These are phyloP conservation scores for Parnassius mnemosyne DNA, from an alignment of 2,888 invertebrate species.

Conservation along the genomic window DNA sequence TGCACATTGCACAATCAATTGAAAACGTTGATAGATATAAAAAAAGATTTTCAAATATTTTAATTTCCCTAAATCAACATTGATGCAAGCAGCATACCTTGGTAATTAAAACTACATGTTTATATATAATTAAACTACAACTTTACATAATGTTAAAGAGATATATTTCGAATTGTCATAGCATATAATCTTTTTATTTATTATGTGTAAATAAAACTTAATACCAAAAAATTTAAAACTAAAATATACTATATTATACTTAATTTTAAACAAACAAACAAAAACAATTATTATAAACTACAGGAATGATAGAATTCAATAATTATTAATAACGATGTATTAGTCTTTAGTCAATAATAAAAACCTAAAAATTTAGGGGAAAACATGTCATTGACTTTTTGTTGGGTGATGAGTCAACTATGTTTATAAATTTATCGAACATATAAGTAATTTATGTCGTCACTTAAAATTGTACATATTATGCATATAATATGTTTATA, in stretches of 20 bases:
- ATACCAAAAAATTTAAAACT: conserved; percentile 27
- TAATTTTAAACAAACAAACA: conserved; percentile 36
- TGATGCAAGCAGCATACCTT: conserved; percentile 9
- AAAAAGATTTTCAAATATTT: conserved; percentile 13
- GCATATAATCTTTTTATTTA: conserved; percentile 6
- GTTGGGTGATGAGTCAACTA: background rate
- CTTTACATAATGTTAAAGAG: conserved; percentile 6
- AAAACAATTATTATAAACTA: conserved; percentile 46
- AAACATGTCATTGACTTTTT: background rate
- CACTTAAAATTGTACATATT: no score
- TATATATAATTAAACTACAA: conserved; percentile 7
- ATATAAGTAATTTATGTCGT: no score
- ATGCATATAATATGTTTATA: no score
- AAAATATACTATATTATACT: conserved; percentile 29
- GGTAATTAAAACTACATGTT: conserved; percentile 22
- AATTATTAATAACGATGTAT: conserved; percentile 15
- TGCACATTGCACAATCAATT: background rate
- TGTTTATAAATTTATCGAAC: no score
- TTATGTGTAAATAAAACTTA: conserved; percentile 9
- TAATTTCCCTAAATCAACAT: conserved; percentile 12
- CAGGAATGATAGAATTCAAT: conserved; percentile 55
- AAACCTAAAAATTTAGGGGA: background rate
- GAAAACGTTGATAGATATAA: background rate
- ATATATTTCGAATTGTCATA: conserved; percentile 26
- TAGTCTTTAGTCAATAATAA: background rate